Conservation (phyloP, 2,888 invertebrate species). For the Cinara cedri region DNA sequence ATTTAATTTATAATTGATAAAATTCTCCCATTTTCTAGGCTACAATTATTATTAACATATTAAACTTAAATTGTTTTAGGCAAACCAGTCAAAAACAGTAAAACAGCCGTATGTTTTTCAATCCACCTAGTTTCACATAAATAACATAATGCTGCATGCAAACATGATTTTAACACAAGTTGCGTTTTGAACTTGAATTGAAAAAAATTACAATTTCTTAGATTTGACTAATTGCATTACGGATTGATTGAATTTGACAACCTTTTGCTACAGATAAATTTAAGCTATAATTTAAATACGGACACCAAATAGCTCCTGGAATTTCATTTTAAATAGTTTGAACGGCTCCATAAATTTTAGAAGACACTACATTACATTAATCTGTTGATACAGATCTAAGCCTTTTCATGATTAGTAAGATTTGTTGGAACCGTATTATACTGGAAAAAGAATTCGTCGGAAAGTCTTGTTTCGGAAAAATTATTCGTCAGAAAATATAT, state of each 20-base stretch:
- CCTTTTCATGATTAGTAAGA: background rate
- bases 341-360: conserved; percentile 57
- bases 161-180: conserved; percentile 30
- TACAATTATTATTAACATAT: no score
- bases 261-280: conserved; percentile 58
- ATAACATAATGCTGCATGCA: conserved; percentile 40
- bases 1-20: no score
- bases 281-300: conserved; percentile 57
- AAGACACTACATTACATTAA: conserved; percentile 58
- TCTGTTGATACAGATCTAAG: conserved; percentile 57
- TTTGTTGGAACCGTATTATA: no score
- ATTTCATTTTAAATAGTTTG: conserved; percentile 50
- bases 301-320: conserved; percentile 48
- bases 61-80: no score
- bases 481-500: no score
- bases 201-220: conserved; percentile 58
- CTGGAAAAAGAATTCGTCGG: background rate
- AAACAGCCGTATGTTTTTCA: conserved; percentile 58
- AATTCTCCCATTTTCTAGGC: no score
- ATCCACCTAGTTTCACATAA: conserved; percentile 59
- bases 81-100: no score
- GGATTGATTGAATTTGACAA: conserved; percentile 49
- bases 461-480: background rate
- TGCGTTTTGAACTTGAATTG: conserved; percentile 55
- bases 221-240: conserved; percentile 57